Evolutionary conservation across 1,140 invertebrate genomes (phyloP), one percentile per base, ranked within the genome.

Genomic region (Habropoda laboriosa): DNA sequence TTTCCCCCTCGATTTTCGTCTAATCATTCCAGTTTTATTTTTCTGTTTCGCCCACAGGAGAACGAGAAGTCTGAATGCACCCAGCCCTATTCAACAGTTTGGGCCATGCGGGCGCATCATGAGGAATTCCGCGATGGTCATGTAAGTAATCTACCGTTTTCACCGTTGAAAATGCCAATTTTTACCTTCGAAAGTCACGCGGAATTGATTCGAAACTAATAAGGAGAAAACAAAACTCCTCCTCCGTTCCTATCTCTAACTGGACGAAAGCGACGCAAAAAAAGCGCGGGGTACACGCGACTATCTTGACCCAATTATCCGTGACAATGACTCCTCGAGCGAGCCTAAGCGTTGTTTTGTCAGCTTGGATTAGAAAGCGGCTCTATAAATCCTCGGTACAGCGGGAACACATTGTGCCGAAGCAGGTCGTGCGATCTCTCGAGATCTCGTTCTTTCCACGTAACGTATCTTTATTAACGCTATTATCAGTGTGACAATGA

Each of bases 31-130:
- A n/a, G 45, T 35, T 71, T 81, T 74, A 86, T 87, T 89, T 88
- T 88, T 82, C n/a, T n/a, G n/a, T n/a, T n/a, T n/a, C n/a, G 96
- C 96, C n/a, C 42, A 8, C 94, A 98, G 97, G 95, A 95, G 97
- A 88, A 98, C 97, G 16, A 95, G 97, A 89, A 98, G 97, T 84
- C 94, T 98, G 87, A 98, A 98, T 94, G 98, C 98, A 21, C 98
- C 97, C 1, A 98, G 97, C 85, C 98, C 97, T 2, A 96, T 98
- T 76, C 97, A 98, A 93, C 97, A 98, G 89, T 98, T 99, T 93
- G 98, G 98, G 94, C 98, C 97, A 95, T 98, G 97, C 94, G 98
- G 97, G 76, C 95, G 97, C 80, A 98, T 98, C 89, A 98, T 98
- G 97, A 98, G 98, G 93, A 98, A 98, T 93, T 97, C 97, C 3